Base-by-base conservation (phyloP, 2,113 vertebrate genomes). In the Camelus dromedarius region DNA sequence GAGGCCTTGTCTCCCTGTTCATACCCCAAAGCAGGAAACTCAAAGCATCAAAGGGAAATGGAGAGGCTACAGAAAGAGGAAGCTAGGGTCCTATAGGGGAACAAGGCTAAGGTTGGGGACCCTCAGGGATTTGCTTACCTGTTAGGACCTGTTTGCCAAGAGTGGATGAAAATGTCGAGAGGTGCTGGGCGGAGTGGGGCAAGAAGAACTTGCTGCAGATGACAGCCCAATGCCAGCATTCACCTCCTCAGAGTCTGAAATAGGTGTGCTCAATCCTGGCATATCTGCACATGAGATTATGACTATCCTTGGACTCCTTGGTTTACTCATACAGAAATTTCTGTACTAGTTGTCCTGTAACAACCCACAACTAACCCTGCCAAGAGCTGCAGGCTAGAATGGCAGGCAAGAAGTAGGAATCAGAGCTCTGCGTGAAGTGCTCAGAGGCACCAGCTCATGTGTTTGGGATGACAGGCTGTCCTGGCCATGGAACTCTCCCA, bases 201-300 rank as follows among this genome's bases (percentile, higher is more conserved):
- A 3, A 13, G 30, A 18, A 67, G 32, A 50, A 75, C 42, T 15
- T 54, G 48, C 35, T 85, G 10, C 8, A 82, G 26, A 56, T 83
- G 52, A 85, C 13, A 81, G 10, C 64, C 73, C 50, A 20, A 77
- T 92, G 48, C 48, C 62, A 87, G 80, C 38, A 83, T n/a, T 81
- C n/a, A 81, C 32, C 15, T 42, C 38, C 52, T 86, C 42, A 26
- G 28, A 28, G 52, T 50, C n/a, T 77, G 46, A 80, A 58, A 85
- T 1, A 48, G 26, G 35, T 32, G 4, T 15, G 42, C 22, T 35
- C 60, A 4, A 38, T 64, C 22, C 56, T 56, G 35, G 54, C 28
- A 14, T 3, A 8, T 52, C 20, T 89, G 75, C 22, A 50, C 48
- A 38, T 2, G 26, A 62, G 82, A 94, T 58, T 62, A 42, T 56